Conservation (phyloP, 1,140 invertebrate genomes). For the Micrasema minimum region DNA sequence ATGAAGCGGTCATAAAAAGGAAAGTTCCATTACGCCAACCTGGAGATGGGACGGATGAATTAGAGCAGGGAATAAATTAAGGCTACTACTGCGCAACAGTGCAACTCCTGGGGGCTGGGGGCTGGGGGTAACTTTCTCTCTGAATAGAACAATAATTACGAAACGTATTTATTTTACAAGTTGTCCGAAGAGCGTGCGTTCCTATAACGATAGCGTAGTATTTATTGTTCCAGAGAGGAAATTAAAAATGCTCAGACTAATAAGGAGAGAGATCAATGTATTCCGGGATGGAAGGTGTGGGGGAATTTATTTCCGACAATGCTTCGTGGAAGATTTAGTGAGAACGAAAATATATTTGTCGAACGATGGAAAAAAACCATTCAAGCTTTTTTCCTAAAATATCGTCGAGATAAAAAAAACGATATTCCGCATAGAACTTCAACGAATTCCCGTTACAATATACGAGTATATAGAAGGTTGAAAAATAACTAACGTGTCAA, state of each 20-base stretch:
- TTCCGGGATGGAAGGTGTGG: slow-evolving; percentile 11
- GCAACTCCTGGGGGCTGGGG: too few species aligned
- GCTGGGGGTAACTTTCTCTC: too few species aligned
- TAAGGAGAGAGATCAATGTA: slow-evolving; percentile 28
- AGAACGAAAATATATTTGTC: slow-evolving; percentile 28
- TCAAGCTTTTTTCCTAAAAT: too few species aligned
- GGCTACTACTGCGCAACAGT: neutral
- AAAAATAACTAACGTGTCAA: too few species aligned
- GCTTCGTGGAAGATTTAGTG: slow-evolving; percentile 23
- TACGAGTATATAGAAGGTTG: too few species aligned
- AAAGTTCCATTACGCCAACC: slow-evolving; percentile 18
- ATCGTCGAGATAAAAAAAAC: too few species aligned
- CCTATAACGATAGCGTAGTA: neutral
- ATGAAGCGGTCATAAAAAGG: slow-evolving; percentile 22
- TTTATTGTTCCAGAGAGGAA: slow-evolving; percentile 7
- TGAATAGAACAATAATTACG: too few species aligned
- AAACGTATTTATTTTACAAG: neutral
- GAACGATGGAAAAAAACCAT: slow-evolving; percentile 1
- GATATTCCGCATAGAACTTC: too few species aligned
- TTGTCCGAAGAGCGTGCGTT: neutral
- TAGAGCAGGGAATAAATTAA: slow-evolving; percentile 10
- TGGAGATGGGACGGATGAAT: slow-evolving; percentile 14
- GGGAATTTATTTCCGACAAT: slow-evolving; percentile 25
- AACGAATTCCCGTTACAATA: too few species aligned
- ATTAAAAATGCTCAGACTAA: slow-evolving; percentile 31